Conservation (phyloP, 2,888 invertebrate species). For the Diarsia dahlii region DNA sequence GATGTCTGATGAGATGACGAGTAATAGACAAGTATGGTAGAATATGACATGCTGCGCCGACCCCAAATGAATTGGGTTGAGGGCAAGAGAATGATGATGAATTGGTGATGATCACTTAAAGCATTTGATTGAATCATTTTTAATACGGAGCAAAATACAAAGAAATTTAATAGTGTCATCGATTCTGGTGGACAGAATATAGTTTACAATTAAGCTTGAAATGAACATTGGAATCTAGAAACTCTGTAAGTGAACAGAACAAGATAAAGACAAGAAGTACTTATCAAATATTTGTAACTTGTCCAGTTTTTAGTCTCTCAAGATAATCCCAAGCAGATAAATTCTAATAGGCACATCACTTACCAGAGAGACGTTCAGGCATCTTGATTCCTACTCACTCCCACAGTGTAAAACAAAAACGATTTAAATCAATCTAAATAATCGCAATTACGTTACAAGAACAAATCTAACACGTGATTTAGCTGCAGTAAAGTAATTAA, state of each 20-base stretch:
- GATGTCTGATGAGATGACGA: too few relatives aligned
- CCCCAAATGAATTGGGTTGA: too few relatives aligned
- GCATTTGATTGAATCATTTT: too few relatives aligned
- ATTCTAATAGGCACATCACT: neutral
- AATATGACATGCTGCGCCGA: too few relatives aligned
- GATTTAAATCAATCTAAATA: conserved; percentile 66
- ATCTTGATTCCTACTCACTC: conserved; percentile 9
- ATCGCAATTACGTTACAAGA: conserved; percentile 68
- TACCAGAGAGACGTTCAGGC: neutral
- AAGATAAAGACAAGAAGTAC: neutral
- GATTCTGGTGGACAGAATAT: too few relatives aligned
- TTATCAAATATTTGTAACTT: neutral
- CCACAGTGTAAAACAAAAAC: conserved; percentile 50
- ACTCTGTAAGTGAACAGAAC: neutral
- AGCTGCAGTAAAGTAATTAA: conserved; percentile 66
- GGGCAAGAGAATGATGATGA: too few relatives aligned
- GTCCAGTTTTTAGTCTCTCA: neutral
- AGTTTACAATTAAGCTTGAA: too few relatives aligned
- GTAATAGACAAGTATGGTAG: too few relatives aligned
- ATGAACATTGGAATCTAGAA: neutral
- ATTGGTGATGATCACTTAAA: too few relatives aligned
- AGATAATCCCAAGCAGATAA: conserved; percentile 2
- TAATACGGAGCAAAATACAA: too few relatives aligned
- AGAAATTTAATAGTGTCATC: too few relatives aligned
- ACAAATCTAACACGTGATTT: conserved; percentile 73